These are phyloP conservation scores for Stegophylla sp. DNA, from an alignment of 2,888 invertebrate genomes.

Conservation along the genomic window DNA sequence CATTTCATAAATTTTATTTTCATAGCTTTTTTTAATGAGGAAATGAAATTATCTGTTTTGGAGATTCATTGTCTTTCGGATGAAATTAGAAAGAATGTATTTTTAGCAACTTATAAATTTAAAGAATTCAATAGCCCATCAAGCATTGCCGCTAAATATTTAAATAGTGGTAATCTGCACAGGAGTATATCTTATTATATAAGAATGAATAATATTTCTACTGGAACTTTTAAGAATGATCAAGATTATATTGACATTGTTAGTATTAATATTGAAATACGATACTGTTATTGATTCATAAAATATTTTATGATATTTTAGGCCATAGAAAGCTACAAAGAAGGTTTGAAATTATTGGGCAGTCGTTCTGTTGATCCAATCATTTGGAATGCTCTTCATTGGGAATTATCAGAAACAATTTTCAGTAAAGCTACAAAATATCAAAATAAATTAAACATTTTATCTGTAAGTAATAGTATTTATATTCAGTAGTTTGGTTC, in stretches of 20 bases:
- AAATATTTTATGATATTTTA: constrained; percentile 52
- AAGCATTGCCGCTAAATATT: no score
- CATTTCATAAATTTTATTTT: no score
- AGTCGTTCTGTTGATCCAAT: constrained; percentile 71
- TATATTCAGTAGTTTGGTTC: no score
- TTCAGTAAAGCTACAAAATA: constrained; percentile 80
- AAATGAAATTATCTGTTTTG: no score
- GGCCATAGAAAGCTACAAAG: constrained; percentile 74
- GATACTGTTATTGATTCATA: neutral
- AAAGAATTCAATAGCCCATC: no score
- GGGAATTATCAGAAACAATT: constrained; percentile 87
- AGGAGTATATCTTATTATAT: no score
- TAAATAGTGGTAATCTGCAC: no score
- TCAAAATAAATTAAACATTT: constrained; percentile 69
- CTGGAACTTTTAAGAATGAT: constrained; percentile 31
- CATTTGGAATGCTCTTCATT: constrained; percentile 81
- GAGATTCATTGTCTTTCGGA: no score
- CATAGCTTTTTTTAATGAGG: no score
- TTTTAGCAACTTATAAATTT: no score
- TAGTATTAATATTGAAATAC: neutral
- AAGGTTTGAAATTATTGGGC: constrained; percentile 74
- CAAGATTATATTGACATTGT: neutral
- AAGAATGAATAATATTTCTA: no score
- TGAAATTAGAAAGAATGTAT: no score
- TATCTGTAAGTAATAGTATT: constrained; percentile 17